Base-by-base conservation (phyloP, 1,140 invertebrate species). In the Drosophila trapezifrons region DNA sequence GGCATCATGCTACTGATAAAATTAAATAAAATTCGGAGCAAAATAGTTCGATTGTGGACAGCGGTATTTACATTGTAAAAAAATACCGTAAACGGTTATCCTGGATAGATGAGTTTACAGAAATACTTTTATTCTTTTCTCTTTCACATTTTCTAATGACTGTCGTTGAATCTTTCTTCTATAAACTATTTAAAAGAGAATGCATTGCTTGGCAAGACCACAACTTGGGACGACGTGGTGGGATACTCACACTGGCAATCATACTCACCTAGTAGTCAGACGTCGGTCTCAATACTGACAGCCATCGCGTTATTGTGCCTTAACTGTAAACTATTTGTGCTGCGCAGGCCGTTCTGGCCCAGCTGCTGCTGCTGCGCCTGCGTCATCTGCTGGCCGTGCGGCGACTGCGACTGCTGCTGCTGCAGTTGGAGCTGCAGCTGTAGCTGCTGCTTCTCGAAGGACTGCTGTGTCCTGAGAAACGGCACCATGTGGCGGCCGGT, bases 241-340 rank as follows among this genome's bases (percentile, higher is more conserved):
- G 18, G 38, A 62, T 64, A 64, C 62, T 64, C 20, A 64, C 60
- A 27, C 17, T 22, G 29, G 29, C 17, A 20, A 18, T 5, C 9
- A 22, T 35, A 92, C 93, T 94, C 93, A 97, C 96, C 95, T 94
- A 95, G 95, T 96, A 96, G 96, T 98, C 97, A 99, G 95, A 98
- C 98, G 94, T 99, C 98, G 94, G 98, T 99, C 94, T 99, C 98
- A 93, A 98, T 97, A 92, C 96, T 96, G 94, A 96, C 95, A 92
- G 95, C 94, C 85, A 92, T 91, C 51, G 91, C 91, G 73, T 91
- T 97, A 93, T 97, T 98, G 93, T 96, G 96, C 92, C 96, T 95
- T 87, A 96, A 95, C 92, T 96, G 96, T 93, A 95, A 95, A 93
- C 96, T 97, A 92, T 96, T 94, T 93, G 96, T 96, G 89, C 95